These are phyloP conservation scores for Mirounga angustirostris DNA, from an alignment of 2,113 vertebrate genomes.

Conservation along the genomic window DNA sequence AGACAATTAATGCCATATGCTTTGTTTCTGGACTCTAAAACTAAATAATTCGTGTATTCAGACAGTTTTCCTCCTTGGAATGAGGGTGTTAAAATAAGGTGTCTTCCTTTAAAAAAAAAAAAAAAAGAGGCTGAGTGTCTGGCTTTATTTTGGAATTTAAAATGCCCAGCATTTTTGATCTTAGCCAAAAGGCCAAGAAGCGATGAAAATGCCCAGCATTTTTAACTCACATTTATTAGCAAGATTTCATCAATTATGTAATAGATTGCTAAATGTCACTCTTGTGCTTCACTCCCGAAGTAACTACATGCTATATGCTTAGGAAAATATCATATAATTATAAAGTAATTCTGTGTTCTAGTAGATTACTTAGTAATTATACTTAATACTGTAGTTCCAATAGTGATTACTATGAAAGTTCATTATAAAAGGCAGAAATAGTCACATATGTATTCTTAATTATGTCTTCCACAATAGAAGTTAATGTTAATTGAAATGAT, in stretches of 20 bases:
- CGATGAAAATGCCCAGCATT: not conserved
- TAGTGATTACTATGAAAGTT: constrained; percentile 82
- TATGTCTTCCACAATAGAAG: constrained; percentile 81
- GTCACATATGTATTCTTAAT: constrained; percentile 81
- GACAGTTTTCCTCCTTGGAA: not conserved
- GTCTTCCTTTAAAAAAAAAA: constrained; percentile 45
- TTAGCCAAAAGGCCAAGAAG: too few species aligned
- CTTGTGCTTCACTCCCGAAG: constrained; percentile 65
- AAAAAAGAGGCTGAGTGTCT: not conserved
- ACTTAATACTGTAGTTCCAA: constrained; percentile 79
- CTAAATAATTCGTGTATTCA: not conserved
- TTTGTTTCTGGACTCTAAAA: constrained; percentile 47
- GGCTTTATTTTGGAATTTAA: constrained; percentile 69
- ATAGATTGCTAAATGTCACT: constrained; percentile 73
- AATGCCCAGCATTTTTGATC: not conserved
- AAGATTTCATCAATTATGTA: constrained; percentile 61
- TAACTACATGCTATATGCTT: constrained; percentile 74
- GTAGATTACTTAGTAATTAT: constrained; percentile 82
- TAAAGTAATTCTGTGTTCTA: constrained; percentile 81
- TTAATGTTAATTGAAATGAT: constrained; percentile 81
- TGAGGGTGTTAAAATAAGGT: constrained; percentile 28
- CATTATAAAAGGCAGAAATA: constrained; percentile 81
- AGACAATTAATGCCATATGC: not conserved
- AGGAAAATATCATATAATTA: constrained; percentile 82
- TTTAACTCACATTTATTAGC: constrained; percentile 47